These are phyloP conservation scores for Spinibarbus caldwelli DNA, from an alignment of 2,797 vertebrate species.

Conservation along the genomic window DNA sequence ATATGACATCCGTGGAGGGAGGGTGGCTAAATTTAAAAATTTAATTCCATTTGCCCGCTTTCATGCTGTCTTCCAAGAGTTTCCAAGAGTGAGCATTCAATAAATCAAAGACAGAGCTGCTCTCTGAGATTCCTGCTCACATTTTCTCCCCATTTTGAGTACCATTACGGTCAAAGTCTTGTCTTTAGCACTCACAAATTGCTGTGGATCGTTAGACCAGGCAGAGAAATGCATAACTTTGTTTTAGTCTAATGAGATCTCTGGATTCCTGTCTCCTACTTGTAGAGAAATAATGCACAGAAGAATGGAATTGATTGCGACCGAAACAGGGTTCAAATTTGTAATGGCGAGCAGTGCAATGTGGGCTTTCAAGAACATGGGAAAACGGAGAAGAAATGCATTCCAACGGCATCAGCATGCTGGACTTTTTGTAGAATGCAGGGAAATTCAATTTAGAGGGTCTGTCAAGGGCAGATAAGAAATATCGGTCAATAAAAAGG, in stretches of 20 bases:
- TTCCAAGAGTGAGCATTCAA: constrained; percentile 54
- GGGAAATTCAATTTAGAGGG: constrained; percentile 46
- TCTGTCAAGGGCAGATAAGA: constrained; percentile 44
- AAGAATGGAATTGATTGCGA: constrained; percentile 57
- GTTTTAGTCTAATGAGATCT: constrained; percentile 64
- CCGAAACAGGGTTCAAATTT: constrained; percentile 51
- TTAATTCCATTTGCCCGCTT: constrained; percentile 46
- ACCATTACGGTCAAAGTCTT: constrained; percentile 41
- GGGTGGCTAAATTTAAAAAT: constrained; percentile 46
- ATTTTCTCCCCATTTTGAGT: constrained; percentile 24
- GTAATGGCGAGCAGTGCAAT: constrained; percentile 49
- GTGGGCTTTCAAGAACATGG: constrained; percentile 48
- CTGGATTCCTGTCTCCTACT: constrained; percentile 53
- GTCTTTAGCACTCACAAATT: constrained; percentile 26
- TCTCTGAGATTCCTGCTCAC: constrained; percentile 25
- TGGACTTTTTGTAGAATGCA: constrained; percentile 42
- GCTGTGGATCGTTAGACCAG: constrained; percentile 54
- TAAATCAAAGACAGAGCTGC: constrained; percentile 54
- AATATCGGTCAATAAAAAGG: constrained; percentile 45
- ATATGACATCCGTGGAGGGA: constrained; percentile 19
- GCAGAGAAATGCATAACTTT: constrained; percentile 60
- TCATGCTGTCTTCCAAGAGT: constrained; percentile 48
- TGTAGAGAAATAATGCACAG: constrained; percentile 53
- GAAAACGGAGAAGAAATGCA: constrained; percentile 43
- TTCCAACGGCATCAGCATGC: constrained; percentile 47